Base-by-base conservation (phyloP, 2,113 vertebrate species). In the Megaceryle maxima region DNA sequence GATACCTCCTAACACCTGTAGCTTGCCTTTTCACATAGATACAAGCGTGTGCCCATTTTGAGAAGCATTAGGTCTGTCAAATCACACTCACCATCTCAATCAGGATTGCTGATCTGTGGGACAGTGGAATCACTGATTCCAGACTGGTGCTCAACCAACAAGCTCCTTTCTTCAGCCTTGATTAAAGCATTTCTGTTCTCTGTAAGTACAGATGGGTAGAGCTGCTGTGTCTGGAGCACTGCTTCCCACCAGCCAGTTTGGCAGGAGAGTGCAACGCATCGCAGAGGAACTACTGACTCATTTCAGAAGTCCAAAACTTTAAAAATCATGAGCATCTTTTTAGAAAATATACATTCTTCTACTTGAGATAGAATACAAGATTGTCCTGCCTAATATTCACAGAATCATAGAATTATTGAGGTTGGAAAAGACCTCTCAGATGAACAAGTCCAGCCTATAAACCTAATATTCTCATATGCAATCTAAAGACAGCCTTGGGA, bases 111-210 rank as follows among this genome's bases (percentile, higher is more conserved):
- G 77, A 81, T 78, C 89, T 62, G 59, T 6, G 28, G 56, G 80
- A 90, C 35, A 80, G 15, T 33, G 53, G 78, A 39, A 63, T 35
- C 0, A 0, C 24, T n/a, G 11, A 59, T 67, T 74, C 89, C 82
- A 72, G 82, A 62, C 33, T 0, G 1, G 53, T 2, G 16, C 43
- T 79, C 79, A 25, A 46, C 1, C 46, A 5, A 44, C 1, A 0
- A 2, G 2, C 8, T 67, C 31, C 68, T 44, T 78, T 78, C 87
- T 56, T 70, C 19, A 31, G 37, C 31, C 84, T 82, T 87, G 89
- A 84, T 91, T 16, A 91, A 87, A 95, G 67, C 39, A 33, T 76
- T 92, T 68, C 68, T 91, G 19, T 10, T 78, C 77, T 51, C 64
- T 78, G 20, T 33, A 59, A 51, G 41, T 18, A 81, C 50, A 41